Conservation (phyloP, 2,888 invertebrate species). For the Leptinotarsa peninsularis region DNA sequence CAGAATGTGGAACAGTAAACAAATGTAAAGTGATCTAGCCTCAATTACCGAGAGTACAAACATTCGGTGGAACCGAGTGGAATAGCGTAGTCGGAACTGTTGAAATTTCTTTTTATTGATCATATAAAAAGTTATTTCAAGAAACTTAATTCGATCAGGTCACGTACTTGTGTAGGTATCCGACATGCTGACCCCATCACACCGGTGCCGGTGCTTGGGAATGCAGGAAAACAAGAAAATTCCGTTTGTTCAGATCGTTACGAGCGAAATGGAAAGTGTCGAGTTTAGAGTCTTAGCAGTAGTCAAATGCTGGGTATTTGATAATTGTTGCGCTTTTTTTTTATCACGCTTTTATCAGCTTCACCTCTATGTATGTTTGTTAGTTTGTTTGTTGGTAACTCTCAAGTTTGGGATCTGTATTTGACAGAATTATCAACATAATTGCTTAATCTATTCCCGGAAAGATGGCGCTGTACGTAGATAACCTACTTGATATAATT, state of each 20-base stretch:
- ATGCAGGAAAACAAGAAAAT: constrained; percentile 18
- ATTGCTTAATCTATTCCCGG: too few relatives aligned
- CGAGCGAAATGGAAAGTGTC: constrained; percentile 6
- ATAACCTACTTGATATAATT: too few relatives aligned
- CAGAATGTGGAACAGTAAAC: background rate
- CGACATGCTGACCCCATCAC: constrained; percentile 9
- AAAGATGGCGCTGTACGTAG: too few relatives aligned
- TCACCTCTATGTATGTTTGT: too few relatives aligned
- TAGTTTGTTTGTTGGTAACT: too few relatives aligned
- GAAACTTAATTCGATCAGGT: constrained; percentile 10
- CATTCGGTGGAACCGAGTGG: background rate
- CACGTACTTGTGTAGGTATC: constrained; percentile 14
- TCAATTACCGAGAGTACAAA: background rate
- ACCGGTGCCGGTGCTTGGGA: background rate
- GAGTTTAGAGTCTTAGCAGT: background rate
- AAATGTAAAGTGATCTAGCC: constrained; percentile 1
- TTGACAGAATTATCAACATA: too few relatives aligned
- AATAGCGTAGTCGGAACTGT: background rate
- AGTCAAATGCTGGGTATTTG: background rate
- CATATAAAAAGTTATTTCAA: constrained; percentile 15
- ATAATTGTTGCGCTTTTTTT: background rate
- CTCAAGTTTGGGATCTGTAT: too few relatives aligned
- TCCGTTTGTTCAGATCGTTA: background rate
- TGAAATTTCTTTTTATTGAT: constrained; percentile 9
- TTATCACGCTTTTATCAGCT: too few relatives aligned